phyloP scores from a whole-genome alignment of 2,888 invertebrate genomes.

The Pristionchus mayeri region DNA sequence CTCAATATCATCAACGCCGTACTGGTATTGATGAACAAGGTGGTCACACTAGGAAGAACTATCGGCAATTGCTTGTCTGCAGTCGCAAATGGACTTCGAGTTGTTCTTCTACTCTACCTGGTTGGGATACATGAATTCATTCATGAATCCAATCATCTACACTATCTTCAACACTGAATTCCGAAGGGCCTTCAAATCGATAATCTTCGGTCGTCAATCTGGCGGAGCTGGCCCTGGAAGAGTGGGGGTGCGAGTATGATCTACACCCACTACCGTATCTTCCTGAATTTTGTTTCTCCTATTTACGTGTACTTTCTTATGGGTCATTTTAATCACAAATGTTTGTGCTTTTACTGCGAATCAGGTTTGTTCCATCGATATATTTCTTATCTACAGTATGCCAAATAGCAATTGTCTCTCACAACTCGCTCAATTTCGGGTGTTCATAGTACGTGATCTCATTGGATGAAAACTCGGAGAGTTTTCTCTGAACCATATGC shows the following conservation, averaged over 20 bases:
- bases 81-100: slow-evolving; percentile 62
- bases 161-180: slow-evolving; percentile 84
- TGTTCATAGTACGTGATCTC: neutral
- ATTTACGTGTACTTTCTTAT: neutral
- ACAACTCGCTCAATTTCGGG: neutral
- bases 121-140: slow-evolving; percentile 93
- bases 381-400: neutral
- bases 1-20: slow-evolving; percentile 97
- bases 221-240: neutral
- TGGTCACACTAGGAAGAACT: slow-evolving; percentile 36
- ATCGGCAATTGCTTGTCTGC: neutral
- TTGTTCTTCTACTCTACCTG: slow-evolving; percentile 94
- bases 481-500: neutral
- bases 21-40: slow-evolving; percentile 84
- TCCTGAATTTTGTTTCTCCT: neutral
- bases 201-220: slow-evolving; percentile 54
- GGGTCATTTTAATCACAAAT: neutral
- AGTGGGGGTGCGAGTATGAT: slow-evolving; percentile 46
- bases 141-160: slow-evolving; percentile 82
- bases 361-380: neutral
- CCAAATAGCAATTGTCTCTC: slow-evolving; percentile 11
- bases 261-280: neutral
- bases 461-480: neutral
- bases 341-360: neutral
- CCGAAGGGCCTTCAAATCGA: slow-evolving; percentile 88